Conservation (phyloP, 1,140 invertebrate genomes). For the Micrasema minimum region DNA sequence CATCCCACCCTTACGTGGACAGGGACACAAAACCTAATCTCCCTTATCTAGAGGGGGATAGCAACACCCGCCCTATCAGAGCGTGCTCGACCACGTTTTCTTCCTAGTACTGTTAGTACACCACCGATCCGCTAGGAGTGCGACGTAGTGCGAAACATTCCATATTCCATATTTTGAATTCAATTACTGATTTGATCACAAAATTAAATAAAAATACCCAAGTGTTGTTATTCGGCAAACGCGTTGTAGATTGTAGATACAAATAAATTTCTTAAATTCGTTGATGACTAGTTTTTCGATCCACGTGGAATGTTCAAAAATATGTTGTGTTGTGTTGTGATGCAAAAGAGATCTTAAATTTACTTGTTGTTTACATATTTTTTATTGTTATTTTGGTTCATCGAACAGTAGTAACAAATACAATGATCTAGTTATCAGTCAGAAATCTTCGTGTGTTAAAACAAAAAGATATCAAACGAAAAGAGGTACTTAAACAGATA, state of each 20-base stretch:
- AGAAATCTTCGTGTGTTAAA: too few relatives aligned
- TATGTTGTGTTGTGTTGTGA: slow-evolving; percentile 35
- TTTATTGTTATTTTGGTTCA: too few relatives aligned
- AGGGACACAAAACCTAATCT: background rate
- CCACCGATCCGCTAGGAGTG: slow-evolving; percentile 47
- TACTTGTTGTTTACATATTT: too few relatives aligned
- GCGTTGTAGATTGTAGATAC: too few relatives aligned
- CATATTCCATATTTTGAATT: slow-evolving; percentile 19
- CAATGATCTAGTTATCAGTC: too few relatives aligned
- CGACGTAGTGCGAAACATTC: slow-evolving; percentile 44
- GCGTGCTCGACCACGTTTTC: slow-evolving; percentile 29
- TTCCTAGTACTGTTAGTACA: slow-evolving; percentile 44
- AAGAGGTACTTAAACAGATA: too few relatives aligned
- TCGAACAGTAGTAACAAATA: too few relatives aligned
- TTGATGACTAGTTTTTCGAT: background rate
- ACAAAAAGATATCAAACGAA: too few relatives aligned
- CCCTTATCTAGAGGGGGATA: slow-evolving; percentile 6
- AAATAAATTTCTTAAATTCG: background rate
- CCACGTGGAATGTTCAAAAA: slow-evolving; percentile 22
- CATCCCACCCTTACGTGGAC: slow-evolving; percentile 13
- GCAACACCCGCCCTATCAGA: slow-evolving; percentile 31
- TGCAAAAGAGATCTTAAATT: background rate
- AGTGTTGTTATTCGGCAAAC: background rate
- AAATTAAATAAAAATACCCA: background rate
- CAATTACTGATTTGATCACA: background rate